A percentile compares a stretch with the other conserved stretches of the same genome.
Conservation (phyloP, 2,113 vertebrate genomes). For the Aphelocoma coerulescens region DNA sequence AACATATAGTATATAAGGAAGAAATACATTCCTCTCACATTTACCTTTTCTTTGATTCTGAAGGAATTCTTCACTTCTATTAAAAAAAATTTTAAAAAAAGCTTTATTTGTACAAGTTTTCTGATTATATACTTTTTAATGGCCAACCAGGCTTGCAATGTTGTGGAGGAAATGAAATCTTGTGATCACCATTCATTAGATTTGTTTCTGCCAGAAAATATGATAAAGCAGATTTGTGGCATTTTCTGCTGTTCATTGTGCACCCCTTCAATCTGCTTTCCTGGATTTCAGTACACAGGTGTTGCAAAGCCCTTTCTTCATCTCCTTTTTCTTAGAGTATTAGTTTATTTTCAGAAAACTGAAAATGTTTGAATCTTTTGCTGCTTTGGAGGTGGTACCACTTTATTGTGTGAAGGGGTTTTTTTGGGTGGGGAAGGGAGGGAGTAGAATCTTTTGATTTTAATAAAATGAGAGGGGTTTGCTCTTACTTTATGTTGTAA, state of each 20-base stretch:
- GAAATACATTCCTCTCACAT: background rate
- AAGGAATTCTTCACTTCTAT: background rate
- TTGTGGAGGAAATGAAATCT: background rate
- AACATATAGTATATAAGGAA: background rate
- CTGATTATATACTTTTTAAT: background rate
- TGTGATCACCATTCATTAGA: background rate
- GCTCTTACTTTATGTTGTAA: background rate
- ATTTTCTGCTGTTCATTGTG: background rate
- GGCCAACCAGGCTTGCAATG: background rate
- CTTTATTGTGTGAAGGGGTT: background rate
- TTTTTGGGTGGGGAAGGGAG: accelerated
- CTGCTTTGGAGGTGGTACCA: background rate
- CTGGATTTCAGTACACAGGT: background rate
- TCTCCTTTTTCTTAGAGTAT: background rate
- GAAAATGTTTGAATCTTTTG: background rate
- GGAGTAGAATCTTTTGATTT: background rate
- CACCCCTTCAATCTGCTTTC: background rate
- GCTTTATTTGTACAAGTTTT: background rate
- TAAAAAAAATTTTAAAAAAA: background rate
- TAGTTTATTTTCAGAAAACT: background rate
- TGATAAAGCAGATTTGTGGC: background rate
- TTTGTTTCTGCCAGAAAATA: background rate
- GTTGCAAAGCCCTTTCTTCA: background rate
- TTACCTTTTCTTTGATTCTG: background rate
- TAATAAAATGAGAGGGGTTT: background rate